A percentile compares a stretch with the other conserved stretches of the same genome.
Conservation (phyloP, 2,113 vertebrate species). For the Chaetura pelagica region DNA sequence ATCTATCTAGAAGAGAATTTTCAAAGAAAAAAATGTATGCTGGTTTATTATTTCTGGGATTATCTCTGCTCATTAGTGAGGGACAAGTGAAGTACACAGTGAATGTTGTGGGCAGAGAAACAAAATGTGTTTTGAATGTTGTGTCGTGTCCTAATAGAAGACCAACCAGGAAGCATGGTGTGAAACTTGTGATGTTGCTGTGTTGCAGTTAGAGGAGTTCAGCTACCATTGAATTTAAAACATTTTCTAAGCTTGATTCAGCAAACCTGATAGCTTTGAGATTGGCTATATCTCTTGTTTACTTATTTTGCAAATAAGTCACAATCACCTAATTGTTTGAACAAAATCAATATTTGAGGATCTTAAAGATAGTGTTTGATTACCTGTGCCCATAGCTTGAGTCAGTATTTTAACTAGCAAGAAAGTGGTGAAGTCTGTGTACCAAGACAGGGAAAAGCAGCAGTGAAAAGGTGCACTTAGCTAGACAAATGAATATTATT, state of each 20-base stretch:
- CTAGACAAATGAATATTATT: background rate
- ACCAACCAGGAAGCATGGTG: accelerated
- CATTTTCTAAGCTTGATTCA: background rate
- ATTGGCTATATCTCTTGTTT: background rate
- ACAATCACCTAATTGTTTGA: background rate
- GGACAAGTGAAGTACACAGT: background rate
- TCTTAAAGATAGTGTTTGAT: background rate
- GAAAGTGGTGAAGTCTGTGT: background rate
- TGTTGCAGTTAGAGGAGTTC: background rate
- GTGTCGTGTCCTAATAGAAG: background rate
- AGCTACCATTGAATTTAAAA: background rate
- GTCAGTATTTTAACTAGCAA: accelerated
- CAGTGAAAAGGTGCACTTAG: background rate
- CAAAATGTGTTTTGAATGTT: background rate
- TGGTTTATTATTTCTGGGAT: background rate
- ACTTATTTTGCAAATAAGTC: background rate
- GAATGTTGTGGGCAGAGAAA: background rate
- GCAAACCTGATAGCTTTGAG: background rate
- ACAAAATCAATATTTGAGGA: background rate
- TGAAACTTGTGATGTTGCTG: background rate
- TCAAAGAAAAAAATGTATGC: background rate
- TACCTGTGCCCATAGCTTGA: accelerated
- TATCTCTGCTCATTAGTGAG: background rate
- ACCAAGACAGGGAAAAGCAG: background rate
- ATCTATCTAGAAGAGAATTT: background rate